A percentile compares a stretch with the other conserved stretches of the same genome.
Conservation (phyloP, 2,797 vertebrate genomes). For the Loriculus beryllinus region DNA sequence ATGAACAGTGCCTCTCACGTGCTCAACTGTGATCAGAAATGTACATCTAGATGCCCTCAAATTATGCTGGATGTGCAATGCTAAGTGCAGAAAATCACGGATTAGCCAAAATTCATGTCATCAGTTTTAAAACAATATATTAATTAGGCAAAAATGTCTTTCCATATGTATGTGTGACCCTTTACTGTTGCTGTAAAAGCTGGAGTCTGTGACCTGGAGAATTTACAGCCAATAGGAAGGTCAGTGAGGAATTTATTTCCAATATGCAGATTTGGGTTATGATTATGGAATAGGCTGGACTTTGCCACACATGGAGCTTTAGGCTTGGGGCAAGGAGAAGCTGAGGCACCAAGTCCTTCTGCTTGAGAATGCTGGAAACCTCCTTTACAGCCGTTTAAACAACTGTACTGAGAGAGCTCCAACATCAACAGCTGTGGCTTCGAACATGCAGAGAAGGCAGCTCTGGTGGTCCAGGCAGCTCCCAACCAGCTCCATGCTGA, state of each 20-base stretch:
- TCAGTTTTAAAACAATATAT: neutral
- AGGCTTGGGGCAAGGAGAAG: neutral
- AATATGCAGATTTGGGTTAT: neutral
- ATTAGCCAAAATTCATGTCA: neutral
- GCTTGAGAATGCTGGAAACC: slow-evolving; percentile 25
- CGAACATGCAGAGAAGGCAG: neutral
- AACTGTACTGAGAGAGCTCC: slow-evolving; percentile 31
- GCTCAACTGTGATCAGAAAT: neutral
- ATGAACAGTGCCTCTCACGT: neutral
- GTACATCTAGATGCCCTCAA: neutral
- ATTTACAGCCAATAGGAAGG: neutral
- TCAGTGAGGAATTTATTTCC: neutral
- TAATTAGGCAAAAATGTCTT: neutral
- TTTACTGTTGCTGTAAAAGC: neutral
- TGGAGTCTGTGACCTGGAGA: neutral
- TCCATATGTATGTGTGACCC: neutral
- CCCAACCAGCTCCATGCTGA: neutral
- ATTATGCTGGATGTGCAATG: neutral
- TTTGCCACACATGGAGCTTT: slow-evolving; percentile 8
- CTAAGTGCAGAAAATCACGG: neutral
- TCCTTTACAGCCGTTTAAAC: slow-evolving; percentile 11
- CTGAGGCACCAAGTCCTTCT: slow-evolving; percentile 8
- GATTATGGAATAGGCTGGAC: neutral
- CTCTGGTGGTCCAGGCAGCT: slow-evolving; percentile 34
- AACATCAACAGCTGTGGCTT: slow-evolving; percentile 28